Percentiles rank a stretch among this genome's conserved stretches.
Conservation (phyloP, 2,797 vertebrate species). For the Arnoldichthys spilopterus region DNA sequence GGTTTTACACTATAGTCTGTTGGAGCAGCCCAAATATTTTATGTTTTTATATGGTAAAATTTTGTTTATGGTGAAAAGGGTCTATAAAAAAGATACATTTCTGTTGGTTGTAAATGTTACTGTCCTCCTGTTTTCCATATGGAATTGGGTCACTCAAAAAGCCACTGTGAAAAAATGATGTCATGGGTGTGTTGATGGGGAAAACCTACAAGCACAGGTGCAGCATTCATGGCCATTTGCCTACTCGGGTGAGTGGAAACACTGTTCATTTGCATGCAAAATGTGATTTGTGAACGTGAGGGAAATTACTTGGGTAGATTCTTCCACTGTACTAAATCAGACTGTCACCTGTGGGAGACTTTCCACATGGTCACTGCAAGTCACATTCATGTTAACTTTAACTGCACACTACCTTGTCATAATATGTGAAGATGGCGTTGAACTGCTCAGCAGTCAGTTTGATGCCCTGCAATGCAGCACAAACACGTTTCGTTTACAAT, state of each 20-base stretch:
- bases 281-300: conserved; percentile 38
- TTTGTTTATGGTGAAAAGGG: no score
- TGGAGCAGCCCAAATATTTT: background rate
- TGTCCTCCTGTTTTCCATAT: conserved; percentile 42
- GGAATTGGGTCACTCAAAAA: conserved; percentile 34
- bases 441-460: conserved; percentile 88
- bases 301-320: conserved; percentile 18
- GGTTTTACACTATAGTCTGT: background rate
- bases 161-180: conserved; percentile 47
- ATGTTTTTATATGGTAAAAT: no score
- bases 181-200: background rate
- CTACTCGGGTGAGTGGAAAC: conserved; percentile 47
- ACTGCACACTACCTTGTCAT: conserved; percentile 86
- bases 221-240: conserved; percentile 62
- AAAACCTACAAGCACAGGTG: conserved; percentile 58
- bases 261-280: conserved; percentile 62
- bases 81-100: background rate
- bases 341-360: background rate
- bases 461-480: conserved; percentile 81
- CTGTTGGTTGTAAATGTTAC: background rate
- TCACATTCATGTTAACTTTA: conserved; percentile 13
- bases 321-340: conserved; percentile 16
- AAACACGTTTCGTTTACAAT: conserved; percentile 19
- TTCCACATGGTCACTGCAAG: background rate
- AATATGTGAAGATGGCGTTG: conserved; percentile 90